These are phyloP conservation scores for Diarsia dahlii DNA, from an alignment of 2,888 invertebrate genomes.

Conservation along the genomic window DNA sequence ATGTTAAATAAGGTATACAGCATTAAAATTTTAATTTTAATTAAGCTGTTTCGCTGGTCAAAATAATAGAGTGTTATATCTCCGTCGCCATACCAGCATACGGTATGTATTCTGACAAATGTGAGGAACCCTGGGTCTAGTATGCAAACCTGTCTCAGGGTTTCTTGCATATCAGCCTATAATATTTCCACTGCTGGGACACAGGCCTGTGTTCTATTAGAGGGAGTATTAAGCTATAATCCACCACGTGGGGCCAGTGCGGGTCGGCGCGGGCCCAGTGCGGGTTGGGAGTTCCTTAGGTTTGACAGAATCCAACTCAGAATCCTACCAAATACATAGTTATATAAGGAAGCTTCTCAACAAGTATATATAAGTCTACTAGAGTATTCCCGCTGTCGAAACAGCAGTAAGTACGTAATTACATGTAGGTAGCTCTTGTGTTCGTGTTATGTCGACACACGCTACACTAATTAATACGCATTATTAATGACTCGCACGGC, in stretches of 20 bases:
- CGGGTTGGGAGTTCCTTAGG: not conserved
- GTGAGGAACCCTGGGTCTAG: too few species aligned
- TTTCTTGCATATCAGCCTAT: too few species aligned
- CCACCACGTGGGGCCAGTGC: too few species aligned
- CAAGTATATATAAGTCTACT: not conserved
- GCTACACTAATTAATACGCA: slow-evolving; percentile 54
- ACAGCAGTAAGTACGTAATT: slow-evolving; percentile 32
- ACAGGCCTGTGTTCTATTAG: too few species aligned
- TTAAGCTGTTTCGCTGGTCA: too few species aligned
- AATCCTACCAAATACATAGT: not conserved
- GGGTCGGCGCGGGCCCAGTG: too few species aligned
- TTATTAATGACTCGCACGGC: slow-evolving; percentile 52
- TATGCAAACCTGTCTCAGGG: not conserved
- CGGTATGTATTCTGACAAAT: not conserved
- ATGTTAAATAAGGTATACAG: too few species aligned
- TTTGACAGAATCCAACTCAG: not conserved
- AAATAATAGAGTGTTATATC: not conserved
- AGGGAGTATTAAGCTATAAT: too few species aligned
- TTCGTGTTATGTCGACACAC: slow-evolving; percentile 38
- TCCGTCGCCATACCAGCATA: too few species aligned
- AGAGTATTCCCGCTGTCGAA: slow-evolving; percentile 30
- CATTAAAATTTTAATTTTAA: too few species aligned
- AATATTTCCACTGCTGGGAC: too few species aligned
- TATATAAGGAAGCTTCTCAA: not conserved
- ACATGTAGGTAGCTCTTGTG: slow-evolving; percentile 27